phyloP scores from a whole-genome alignment of 2,888 invertebrate species.

The Tipula helvola region DNA sequence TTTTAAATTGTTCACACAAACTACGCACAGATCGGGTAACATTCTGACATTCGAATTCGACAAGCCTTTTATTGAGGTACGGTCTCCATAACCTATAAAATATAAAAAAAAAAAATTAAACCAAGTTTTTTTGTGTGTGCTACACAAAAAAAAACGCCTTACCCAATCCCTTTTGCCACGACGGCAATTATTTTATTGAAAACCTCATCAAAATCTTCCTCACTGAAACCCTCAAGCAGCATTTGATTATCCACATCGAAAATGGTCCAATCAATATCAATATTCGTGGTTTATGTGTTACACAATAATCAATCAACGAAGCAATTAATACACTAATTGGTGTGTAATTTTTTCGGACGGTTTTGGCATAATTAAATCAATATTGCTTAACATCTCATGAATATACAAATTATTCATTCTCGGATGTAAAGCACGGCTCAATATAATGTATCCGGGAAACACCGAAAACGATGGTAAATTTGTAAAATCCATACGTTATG shows the following conservation, averaged over 20 bases:
- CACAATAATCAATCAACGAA: constrained; percentile 55
- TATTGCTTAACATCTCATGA: constrained; percentile 49
- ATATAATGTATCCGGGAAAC: constrained; percentile 41
- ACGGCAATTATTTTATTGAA: constrained; percentile 59
- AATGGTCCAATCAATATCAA: constrained; percentile 78
- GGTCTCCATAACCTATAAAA: constrained; percentile 46
- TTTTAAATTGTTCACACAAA: constrained; percentile 63
- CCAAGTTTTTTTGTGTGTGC: not conserved
- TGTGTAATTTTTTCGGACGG: constrained; percentile 39
- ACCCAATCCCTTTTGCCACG: constrained; percentile 52
- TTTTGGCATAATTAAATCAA: constrained; percentile 32
- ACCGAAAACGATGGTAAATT: constrained; percentile 34
- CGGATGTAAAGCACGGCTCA: constrained; percentile 58
- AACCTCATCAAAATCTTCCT: constrained; percentile 57
- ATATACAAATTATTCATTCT: constrained; percentile 55
- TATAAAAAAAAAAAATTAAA: not conserved
- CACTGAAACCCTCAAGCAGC: constrained; percentile 46
- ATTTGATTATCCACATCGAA: constrained; percentile 56
- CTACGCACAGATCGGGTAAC: constrained; percentile 68
- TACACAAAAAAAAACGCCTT: constrained; percentile 21
- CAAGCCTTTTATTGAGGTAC: constrained; percentile 44
- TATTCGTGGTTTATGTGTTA: constrained; percentile 59
- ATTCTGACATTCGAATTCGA: constrained; percentile 53
- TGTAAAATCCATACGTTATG: constrained; percentile 38
- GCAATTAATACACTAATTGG: constrained; percentile 58